phyloP scores from a whole-genome alignment of 2,888 invertebrate genomes.

The Plagodis dolabraria region DNA sequence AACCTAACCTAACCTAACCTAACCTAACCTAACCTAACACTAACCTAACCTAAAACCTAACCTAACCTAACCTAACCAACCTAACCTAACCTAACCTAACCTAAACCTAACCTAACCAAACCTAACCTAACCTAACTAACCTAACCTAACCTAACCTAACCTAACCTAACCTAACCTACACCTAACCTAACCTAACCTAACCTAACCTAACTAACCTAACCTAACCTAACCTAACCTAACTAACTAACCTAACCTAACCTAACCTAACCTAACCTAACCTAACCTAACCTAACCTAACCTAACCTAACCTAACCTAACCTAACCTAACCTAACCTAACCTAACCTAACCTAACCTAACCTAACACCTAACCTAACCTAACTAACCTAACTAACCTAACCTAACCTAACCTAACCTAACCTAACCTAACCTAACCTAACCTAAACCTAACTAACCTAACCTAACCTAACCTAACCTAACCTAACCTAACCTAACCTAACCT shows the following conservation, averaged over 20 bases:
- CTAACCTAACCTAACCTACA: not conserved
- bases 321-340: constrained; percentile 1
- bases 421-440: constrained; percentile 35
- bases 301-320: constrained; percentile 1
- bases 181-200: not conserved
- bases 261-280: constrained; percentile 1
- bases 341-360: constrained; percentile 1
- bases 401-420: constrained; percentile 1
- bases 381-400: constrained; percentile 1
- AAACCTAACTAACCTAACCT: constrained; percentile 37
- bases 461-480: constrained; percentile 39
- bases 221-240: constrained; percentile 1
- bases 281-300: constrained; percentile 1
- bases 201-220: not conserved
- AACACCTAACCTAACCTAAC: constrained; percentile 1
- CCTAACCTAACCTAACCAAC: not conserved
- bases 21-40: not conserved
- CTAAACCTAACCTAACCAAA: constrained; percentile 1
- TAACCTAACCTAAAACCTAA: too few species aligned
- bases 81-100: not conserved
- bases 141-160: constrained; percentile 1
- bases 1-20: constrained; percentile 1
- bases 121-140: not conserved
- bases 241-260: not conserved
- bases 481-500: constrained; percentile 38